Percentiles rank a stretch among this genome's conserved stretches.
phyloP scores from a whole-genome alignment of 1,140 invertebrate species.

The Calephelis nemesis region DNA sequence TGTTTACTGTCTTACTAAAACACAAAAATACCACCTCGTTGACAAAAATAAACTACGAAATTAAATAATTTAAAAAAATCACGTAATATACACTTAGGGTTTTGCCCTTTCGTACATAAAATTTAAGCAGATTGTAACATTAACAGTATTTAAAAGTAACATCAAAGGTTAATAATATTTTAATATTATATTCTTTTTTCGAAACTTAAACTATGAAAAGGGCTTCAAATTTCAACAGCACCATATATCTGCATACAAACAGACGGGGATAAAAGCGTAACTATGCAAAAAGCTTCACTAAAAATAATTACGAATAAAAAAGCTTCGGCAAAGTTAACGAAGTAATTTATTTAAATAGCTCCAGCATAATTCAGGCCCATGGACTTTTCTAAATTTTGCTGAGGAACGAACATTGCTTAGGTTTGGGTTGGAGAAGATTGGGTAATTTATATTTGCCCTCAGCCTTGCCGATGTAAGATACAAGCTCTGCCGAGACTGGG shows the following conservation, averaged over 20 bases:
- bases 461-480: slow-evolving; percentile 49
- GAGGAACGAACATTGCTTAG: slow-evolving; percentile 68
- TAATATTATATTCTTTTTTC: too few relatives aligned
- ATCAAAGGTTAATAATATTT: too few relatives aligned
- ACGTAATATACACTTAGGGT: too few relatives aligned
- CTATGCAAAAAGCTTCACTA: background rate
- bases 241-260: background rate
- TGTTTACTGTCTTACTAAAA: too few relatives aligned
- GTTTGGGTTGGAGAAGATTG: slow-evolving; percentile 73
- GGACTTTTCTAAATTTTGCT: slow-evolving; percentile 57
- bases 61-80: too few relatives aligned
- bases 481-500: slow-evolving; percentile 56
- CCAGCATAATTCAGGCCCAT: slow-evolving; percentile 60
- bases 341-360: slow-evolving; percentile 46
- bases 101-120: too few relatives aligned
- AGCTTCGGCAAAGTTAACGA: slow-evolving; percentile 30
- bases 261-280: background rate
- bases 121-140: too few relatives aligned
- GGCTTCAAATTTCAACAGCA: too few relatives aligned
- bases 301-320: slow-evolving; percentile 33
- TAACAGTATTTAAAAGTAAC: too few relatives aligned
- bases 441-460: slow-evolving; percentile 77
- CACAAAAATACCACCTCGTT: too few relatives aligned
- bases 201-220: too few relatives aligned
- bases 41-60: too few relatives aligned